Evolutionary conservation across 2,888 invertebrate species (phyloP), one percentile per base, ranked within the genome.

Genomic region (Amiota communis): DNA sequence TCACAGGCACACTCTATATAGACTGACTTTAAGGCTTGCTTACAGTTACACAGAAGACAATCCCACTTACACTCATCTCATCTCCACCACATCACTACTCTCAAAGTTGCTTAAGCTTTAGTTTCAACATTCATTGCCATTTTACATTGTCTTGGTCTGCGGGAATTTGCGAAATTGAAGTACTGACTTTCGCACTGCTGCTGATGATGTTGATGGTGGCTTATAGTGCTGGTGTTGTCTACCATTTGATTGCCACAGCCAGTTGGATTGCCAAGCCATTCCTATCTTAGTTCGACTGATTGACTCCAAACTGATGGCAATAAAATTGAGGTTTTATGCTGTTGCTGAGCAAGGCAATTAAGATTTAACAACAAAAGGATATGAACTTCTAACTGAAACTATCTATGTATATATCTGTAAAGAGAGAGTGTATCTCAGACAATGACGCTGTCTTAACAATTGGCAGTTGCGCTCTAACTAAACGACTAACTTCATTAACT

Each of bases 331-430:
- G 23, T 9, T 20, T 59, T 59, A 15, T 59, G 12, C 17, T 10
- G 59, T 59, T 59, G 59, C 59, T 10, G 12, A 20, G 59, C 59
- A 59, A 15, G 59, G 17, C 20, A 59, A 59, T 59, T 59, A 59
- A 59, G 59, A 20, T 59, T 17, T 59, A 15, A 20, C 17, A 59
- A 59, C 4, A 15, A 36, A 36, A 6, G 36, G 36, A 6, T 6
- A 6, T 36, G 36, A 6, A 36, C 6, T 36, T 36, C 36, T 2
- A 36, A 36, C 36, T 36, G 6, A 11, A 59, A 59, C 1, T 15
- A 8, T 20, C 53, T 51, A 11, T 51, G 8, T n/a, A 11, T 20
- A 2, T 59, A 20, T 4, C 15, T 57, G 57, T 2, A 36, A 6
- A 36, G 36, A 36, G 36, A 36, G 36, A 36, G 36, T 36, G 36